Evolutionary conservation across 2,888 invertebrate genomes (phyloP), one percentile per base, ranked within the genome.

Genomic region (Standfussiana lucernea): DNA sequence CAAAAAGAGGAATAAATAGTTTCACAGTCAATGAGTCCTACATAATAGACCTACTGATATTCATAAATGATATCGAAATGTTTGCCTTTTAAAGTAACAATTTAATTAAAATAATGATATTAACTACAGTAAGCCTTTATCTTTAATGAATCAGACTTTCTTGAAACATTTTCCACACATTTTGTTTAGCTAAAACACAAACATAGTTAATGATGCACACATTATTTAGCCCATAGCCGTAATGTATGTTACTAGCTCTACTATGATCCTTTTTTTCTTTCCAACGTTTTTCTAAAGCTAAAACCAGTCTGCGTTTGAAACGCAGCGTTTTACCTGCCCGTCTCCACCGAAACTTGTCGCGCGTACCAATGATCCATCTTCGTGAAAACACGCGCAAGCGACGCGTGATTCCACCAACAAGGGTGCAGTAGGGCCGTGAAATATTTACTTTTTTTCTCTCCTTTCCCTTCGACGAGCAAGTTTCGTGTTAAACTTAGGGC

Each of bases 381-480:
- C 93, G 95, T 95, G 95, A 92, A 95, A 95, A 94, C 94, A 93
- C 95, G 94, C 94, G 94, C 95, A 91, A 93, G 94, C 94, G 94
- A 95, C 95, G 95, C 95, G 95, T 96, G 96, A 95, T 96, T 96
- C 96, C 93, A 94, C 93, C 95, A 94, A 94, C 95, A 94, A 95
- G 96, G 96, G 96, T 93, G 94, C 92, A 91, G 85, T 79, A 91
- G 93, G 93, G 92, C 89, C 79, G 93, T 94, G 93, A 94, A 95
- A 95, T 95, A 95, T 96, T 93, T 95, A 95, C 95, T 95, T 95
- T 95, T 95, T 95, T 93, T 90, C 91, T 89, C 90, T 86, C 75
- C 81, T 84, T 86, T 89, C 91, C 90, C 90, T 89, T 92, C 91
- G 93, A 92, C 91, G 84, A 84, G 69, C 86, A 94, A 95, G 92